Conservation (phyloP, 2,797 vertebrate species). For the Ciconia nigra region DNA sequence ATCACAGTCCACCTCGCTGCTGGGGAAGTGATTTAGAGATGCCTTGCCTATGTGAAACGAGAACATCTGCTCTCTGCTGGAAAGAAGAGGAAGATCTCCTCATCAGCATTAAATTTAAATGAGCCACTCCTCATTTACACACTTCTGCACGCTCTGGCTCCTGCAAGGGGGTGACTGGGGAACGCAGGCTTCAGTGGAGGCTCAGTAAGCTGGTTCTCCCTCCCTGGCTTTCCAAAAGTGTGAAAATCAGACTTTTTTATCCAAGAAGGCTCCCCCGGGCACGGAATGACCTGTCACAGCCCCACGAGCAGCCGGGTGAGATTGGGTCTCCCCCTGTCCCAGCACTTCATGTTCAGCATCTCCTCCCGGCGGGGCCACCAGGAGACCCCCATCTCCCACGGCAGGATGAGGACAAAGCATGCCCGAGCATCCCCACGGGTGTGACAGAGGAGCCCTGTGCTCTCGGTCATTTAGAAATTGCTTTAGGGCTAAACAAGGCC, state of each 20-base stretch:
- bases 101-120: slow-evolving; percentile 76
- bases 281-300: fast-evolving
- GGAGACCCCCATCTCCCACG: fast-evolving
- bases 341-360: fast-evolving
- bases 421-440: fast-evolving
- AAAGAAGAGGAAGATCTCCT: slow-evolving; percentile 69
- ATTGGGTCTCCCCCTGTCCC: neutral
- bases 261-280: neutral
- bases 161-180: neutral
- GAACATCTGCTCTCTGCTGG: slow-evolving; percentile 74
- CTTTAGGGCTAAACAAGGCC: neutral
- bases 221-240: neutral
- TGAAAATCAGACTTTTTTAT: neutral
- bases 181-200: neutral
- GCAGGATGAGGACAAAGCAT: neutral
- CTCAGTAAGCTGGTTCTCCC: neutral
- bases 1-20: neutral
- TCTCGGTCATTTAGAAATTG: neutral
- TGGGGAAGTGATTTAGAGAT: slow-evolving; percentile 57
- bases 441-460: neutral
- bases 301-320: fast-evolving
- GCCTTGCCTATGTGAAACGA: slow-evolving; percentile 24
- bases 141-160: slow-evolving; percentile 19
- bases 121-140: slow-evolving; percentile 62
- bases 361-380: fast-evolving